These are phyloP conservation scores for Blastomussa wellsi DNA, from an alignment of 92 coral and sea anemone species.

Conservation along the genomic window DNA sequence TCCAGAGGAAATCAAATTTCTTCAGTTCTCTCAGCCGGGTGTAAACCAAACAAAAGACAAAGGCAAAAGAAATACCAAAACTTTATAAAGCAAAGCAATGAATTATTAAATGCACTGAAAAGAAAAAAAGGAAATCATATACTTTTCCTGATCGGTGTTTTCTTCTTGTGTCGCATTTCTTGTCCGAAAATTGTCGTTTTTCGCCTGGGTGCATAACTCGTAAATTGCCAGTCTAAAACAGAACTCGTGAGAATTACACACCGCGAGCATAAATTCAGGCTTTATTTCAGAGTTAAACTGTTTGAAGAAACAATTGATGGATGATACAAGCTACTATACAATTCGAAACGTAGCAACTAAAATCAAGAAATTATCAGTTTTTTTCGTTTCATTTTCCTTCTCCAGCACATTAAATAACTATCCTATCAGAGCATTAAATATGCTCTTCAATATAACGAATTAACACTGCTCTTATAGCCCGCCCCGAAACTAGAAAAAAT, in stretches of 20 bases:
- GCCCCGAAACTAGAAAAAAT: slow-evolving; percentile 16
- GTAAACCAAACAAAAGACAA: slow-evolving; percentile 40
- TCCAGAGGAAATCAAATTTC: slow-evolving; percentile 39
- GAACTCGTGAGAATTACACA: not conserved
- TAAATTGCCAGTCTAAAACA: not conserved
- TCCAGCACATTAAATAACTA: slow-evolving; percentile 4
- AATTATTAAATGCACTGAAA: slow-evolving; percentile 28
- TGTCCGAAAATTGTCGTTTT: not conserved
- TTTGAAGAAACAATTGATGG: not conserved
- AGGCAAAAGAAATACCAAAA: slow-evolving; percentile 35
- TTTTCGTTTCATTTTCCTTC: not conserved
- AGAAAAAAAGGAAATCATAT: not conserved
- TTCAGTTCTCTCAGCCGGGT: slow-evolving; percentile 40
- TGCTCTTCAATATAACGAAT: slow-evolving; percentile 21
- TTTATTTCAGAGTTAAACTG: not conserved
- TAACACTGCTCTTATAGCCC: slow-evolving; percentile 25
- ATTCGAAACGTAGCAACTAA: slow-evolving; percentile 5
- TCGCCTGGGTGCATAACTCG: not conserved
- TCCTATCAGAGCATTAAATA: not conserved
- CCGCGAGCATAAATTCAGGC: not conserved
- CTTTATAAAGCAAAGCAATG: slow-evolving; percentile 12
- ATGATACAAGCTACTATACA: not conserved
- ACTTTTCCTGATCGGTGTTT: not conserved
- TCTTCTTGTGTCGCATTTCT: slow-evolving; percentile 9
- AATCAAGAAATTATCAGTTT: slow-evolving; percentile 7